Conservation (phyloP, 2,797 vertebrate species). For the Sciurus vulgaris region DNA sequence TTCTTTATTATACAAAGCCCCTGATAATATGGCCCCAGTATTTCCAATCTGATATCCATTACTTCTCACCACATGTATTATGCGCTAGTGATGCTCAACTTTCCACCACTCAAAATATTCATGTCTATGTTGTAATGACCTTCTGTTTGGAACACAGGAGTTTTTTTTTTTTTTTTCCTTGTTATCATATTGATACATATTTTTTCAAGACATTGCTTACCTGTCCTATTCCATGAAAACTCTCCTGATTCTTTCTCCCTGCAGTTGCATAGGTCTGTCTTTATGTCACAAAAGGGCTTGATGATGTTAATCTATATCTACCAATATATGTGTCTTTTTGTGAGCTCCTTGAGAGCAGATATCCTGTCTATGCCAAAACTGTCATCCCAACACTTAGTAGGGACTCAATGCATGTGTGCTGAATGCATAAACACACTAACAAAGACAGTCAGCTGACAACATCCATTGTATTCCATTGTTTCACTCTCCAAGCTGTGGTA, state of each 20-base stretch:
- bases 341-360: background rate
- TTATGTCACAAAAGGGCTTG: background rate
- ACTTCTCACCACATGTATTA: background rate
- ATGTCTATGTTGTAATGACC: background rate
- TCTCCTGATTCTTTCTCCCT: background rate
- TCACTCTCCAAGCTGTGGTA: background rate
- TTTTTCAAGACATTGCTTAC: background rate
- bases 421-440: background rate
- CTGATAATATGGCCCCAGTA: background rate
- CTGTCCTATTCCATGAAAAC: background rate
- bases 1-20: background rate
- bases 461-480: background rate
- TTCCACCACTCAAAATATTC: background rate
- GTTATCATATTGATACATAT: background rate
- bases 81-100: background rate
- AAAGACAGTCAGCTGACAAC: background rate
- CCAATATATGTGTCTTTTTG: background rate
- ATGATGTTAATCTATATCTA: background rate
- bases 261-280: background rate
- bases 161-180: background rate
- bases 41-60: background rate
- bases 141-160: background rate
- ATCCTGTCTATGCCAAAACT: background rate
- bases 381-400: background rate
- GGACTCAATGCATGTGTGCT: background rate